phyloP scores from a whole-genome alignment of 2,113 vertebrate genomes.

The Oncorhynchus tshawytscha region DNA sequence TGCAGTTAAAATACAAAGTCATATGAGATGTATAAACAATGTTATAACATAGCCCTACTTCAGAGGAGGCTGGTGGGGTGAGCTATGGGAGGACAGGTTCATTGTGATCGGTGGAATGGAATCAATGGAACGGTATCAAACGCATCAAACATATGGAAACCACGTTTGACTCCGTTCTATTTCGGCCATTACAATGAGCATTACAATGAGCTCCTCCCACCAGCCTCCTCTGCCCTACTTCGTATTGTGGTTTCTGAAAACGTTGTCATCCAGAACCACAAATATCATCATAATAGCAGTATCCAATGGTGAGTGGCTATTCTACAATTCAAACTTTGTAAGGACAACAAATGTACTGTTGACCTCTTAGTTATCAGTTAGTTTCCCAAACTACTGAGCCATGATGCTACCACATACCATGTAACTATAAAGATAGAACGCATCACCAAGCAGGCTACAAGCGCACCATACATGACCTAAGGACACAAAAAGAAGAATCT shows the following conservation, averaged over 20 bases:
- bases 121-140: no score
- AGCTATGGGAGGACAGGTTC: no score
- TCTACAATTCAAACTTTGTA: not conserved
- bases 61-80: no score
- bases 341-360: not conserved
- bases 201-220: no score
- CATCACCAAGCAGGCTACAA: slow-evolving; percentile 88
- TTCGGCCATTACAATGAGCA: no score
- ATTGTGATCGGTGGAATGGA: no score
- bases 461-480: slow-evolving; percentile 94
- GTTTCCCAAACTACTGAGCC: not conserved
- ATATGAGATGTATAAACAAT: not conserved
- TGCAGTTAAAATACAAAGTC: slow-evolving; percentile 41
- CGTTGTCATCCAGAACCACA: not conserved
- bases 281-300: not conserved
- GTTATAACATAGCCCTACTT: not conserved
- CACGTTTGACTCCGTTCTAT: no score
- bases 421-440: slow-evolving; percentile 94
- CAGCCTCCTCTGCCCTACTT: not conserved
- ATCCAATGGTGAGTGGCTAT: not conserved
- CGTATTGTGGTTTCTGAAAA: not conserved
- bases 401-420: slow-evolving; percentile 77
- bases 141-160: no score
- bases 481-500: slow-evolving; percentile 5
- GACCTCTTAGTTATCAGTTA: not conserved